Base-by-base conservation (phyloP, 2,888 invertebrate genomes). In the Fabriciana adippe region DNA sequence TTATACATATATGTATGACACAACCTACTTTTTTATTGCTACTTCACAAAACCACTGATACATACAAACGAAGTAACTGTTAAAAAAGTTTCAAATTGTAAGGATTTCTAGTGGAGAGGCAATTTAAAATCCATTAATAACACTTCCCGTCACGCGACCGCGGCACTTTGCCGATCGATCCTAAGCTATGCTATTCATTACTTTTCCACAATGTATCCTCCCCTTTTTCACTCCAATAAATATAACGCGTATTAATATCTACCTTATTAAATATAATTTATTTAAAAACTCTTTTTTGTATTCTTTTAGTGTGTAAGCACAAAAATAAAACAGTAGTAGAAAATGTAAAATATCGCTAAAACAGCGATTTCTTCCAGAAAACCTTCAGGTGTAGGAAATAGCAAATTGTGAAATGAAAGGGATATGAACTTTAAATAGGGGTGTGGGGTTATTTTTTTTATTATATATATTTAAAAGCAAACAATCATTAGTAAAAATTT, bases 61-160 rank as follows among this genome's bases (percentile, higher is more conserved):
- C 18, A 50, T 13, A 50, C 16, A 45, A 47, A 21, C 57, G 47
- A 35, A 50, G 13, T 15, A 35, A 56, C 15, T 56, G 13, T 65
- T 57, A 45, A 53, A 57, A 59, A 59, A 53, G 53, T 48, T 51
- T 55, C 31, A 60, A 66, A 55, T 60, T 66, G 60, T 66, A 54
- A 59, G 54, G 59, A 47, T 21, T 59, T 66, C 54, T 66, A 59
- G 59, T 60, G 48, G 54, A 66, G 60, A 66, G 64, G 69, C 70
- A 72, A 72, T 73, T 72, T 70, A 66, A 73, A 73, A 72, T 66
- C 68, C 70, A 72, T 72, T 68, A 70, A 73, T 73, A 73, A 70
- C 63, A 63, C 67, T 66, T 62, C 65, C 26, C 57, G 68, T 67
- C 71, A 66, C 59, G 65, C 64, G 55, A 64, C 64, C 68, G 41